phyloP scores from a whole-genome alignment of 2,888 invertebrate genomes.

The Thumatha senex region DNA sequence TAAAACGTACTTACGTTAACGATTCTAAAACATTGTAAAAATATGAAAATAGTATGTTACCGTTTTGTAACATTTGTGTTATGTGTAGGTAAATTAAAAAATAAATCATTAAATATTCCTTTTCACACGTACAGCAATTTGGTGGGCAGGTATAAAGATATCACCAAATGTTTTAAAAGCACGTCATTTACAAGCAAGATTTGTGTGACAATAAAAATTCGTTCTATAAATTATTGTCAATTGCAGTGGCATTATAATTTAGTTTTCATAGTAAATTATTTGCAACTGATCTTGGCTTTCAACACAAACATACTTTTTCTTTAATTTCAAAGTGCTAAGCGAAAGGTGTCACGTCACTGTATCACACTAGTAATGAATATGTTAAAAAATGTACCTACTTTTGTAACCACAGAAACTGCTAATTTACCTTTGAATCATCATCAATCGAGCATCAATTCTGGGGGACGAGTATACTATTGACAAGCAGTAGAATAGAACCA shows the following conservation, averaged over 20 bases:
- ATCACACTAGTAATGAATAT: no score
- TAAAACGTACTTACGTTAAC: no score
- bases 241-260: constrained; percentile 12
- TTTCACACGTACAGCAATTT: not conserved
- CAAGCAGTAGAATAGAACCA: no score
- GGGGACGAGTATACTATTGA: no score
- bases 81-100: constrained; percentile 7
- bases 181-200: not conserved
- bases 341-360: not conserved
- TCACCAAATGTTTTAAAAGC: constrained; percentile 4
- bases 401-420: no score
- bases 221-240: constrained; percentile 6
- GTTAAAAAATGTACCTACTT: no score
- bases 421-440: no score
- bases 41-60: not conserved
- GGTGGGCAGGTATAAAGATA: constrained; percentile 2
- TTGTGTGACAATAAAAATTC: constrained; percentile 3
- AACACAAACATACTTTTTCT: not conserved
- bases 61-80: not conserved
- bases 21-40: not conserved
- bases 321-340: not conserved
- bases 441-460: no score
- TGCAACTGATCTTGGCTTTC: not conserved
- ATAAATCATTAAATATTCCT: constrained; percentile 1
- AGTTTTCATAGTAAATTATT: constrained; percentile 10